phyloP scores from a whole-genome alignment of 35 echinoderm and acorn worm species.

The Lytechinus variegatus region DNA sequence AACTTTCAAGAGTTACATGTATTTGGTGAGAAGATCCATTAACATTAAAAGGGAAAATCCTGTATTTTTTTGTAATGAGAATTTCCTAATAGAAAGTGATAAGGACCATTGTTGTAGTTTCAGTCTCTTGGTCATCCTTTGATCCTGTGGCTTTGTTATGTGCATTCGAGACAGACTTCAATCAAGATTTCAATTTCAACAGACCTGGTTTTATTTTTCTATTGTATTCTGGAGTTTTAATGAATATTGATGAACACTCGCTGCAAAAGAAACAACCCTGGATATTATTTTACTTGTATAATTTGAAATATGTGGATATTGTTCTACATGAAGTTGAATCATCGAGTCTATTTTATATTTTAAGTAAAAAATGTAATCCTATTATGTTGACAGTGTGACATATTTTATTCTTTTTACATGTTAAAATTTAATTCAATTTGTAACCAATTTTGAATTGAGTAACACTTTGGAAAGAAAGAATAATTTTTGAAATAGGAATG shows the following conservation, averaged over 20 bases:
- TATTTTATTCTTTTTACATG: too few relatives aligned
- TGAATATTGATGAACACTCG: not conserved
- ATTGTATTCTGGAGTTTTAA: not conserved
- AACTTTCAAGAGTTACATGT: too few relatives aligned
- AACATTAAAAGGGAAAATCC: not conserved
- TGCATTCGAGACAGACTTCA: not conserved
- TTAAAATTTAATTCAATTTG: too few relatives aligned
- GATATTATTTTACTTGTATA: not conserved
- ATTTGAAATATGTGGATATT: not conserved
- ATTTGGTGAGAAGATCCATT: too few relatives aligned
- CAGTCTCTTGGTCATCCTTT: not conserved
- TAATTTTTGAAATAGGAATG: too few relatives aligned
- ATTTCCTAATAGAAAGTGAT: conserved; percentile 13
- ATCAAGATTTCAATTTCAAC: not conserved
- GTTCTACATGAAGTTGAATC: not conserved
- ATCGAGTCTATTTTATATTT: too few relatives aligned
- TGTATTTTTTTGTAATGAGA: not conserved
- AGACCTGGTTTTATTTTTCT: not conserved
- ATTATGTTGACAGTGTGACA: too few relatives aligned
- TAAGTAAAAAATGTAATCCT: too few relatives aligned
- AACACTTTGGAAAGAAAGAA: too few relatives aligned
- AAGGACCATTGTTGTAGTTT: not conserved
- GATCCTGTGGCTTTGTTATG: not conserved
- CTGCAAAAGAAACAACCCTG: not conserved
- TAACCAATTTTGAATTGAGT: too few relatives aligned